These are phyloP conservation scores for Aphelocoma californica DNA, from an alignment of 2,797 vertebrate genomes.

Conservation along the genomic window DNA sequence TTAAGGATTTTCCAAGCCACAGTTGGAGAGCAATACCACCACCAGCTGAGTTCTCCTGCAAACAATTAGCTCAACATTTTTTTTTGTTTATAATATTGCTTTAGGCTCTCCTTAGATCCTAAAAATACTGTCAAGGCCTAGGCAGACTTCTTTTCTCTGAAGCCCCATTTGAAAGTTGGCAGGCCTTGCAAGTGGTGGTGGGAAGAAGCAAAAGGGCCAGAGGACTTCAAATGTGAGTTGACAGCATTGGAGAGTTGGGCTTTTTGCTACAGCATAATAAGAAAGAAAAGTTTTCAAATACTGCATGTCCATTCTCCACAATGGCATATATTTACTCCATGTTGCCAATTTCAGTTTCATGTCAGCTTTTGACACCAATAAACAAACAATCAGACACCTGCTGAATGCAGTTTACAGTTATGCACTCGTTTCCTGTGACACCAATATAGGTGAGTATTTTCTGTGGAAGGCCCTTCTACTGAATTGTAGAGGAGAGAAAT, in stretches of 20 bases:
- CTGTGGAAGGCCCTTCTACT: background rate
- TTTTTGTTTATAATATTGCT: background rate
- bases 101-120: background rate
- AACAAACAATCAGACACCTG: background rate
- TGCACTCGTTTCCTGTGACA: background rate
- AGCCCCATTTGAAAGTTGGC: background rate
- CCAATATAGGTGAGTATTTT: background rate
- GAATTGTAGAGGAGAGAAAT: background rate
- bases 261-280: background rate
- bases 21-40: background rate
- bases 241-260: background rate
- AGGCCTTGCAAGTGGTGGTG: background rate
- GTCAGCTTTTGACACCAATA: background rate
- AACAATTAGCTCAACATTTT: background rate
- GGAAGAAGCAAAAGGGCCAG: background rate
- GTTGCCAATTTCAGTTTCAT: background rate
- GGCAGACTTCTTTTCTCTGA: background rate
- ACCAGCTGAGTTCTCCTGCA: background rate
- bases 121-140: background rate
- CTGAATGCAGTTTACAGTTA: background rate
- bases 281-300: background rate
- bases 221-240: background rate
- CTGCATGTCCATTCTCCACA: background rate
- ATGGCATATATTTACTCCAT: rapidly evolving
- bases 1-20: background rate